phyloP scores from a whole-genome alignment of 2,113 vertebrate species.

The Brienomyrus brachyistius region DNA sequence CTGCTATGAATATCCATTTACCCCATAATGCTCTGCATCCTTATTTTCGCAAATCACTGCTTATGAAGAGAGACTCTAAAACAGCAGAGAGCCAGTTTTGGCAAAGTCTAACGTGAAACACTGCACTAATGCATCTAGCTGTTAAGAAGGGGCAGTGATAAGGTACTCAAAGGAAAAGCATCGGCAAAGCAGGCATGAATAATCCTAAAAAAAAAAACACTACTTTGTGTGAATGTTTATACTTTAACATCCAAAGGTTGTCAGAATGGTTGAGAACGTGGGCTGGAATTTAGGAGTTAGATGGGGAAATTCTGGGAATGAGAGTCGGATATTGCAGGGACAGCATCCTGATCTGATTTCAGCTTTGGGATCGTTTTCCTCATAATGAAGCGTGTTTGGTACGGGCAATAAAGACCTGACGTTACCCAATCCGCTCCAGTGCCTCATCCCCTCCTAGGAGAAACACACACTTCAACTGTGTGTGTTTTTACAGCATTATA shows the following conservation, averaged over 20 bases:
- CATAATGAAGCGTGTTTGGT: neutral
- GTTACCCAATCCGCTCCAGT: neutral
- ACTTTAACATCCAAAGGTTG: neutral
- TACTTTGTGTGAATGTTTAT: neutral
- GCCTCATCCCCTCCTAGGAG: neutral
- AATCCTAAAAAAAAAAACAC: neutral
- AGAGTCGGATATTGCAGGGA: neutral
- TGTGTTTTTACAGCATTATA: neutral
- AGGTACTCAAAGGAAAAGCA: neutral
- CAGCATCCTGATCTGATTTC: neutral
- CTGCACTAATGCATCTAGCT: neutral
- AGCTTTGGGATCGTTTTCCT: neutral
- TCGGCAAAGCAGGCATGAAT: neutral
- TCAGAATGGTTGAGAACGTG: neutral
- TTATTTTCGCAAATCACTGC: neutral
- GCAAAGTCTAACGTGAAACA: neutral
- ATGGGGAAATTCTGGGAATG: neutral
- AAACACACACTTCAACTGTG: neutral
- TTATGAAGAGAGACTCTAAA: neutral
- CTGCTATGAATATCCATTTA: neutral
- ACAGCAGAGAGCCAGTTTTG: neutral
- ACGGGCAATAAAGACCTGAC: neutral
- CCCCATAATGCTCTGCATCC: neutral
- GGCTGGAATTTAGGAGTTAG: neutral
- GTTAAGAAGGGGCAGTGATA: neutral